Conservation (phyloP, 2,113 vertebrate genomes). For the Osmerus mordax region DNA sequence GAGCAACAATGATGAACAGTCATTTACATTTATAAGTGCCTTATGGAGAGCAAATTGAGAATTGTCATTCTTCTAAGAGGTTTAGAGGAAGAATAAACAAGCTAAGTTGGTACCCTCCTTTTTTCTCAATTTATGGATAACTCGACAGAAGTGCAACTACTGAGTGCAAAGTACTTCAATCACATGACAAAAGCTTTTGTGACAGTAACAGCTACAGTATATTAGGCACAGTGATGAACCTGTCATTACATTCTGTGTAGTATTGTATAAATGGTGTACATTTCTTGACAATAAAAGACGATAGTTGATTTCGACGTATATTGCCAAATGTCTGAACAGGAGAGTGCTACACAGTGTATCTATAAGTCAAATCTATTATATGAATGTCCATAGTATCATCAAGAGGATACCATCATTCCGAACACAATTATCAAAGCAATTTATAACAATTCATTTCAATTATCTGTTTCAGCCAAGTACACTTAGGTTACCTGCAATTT, state of each 20-base stretch:
- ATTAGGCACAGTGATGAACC: too few species aligned
- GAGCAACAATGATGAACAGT: slow-evolving; percentile 35
- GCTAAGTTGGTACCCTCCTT: slow-evolving; percentile 36
- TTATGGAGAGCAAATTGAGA: slow-evolving; percentile 45
- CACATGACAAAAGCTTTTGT: not conserved
- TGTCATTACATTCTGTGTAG: too few species aligned
- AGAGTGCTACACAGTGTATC: not conserved
- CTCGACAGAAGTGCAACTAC: slow-evolving; percentile 3
- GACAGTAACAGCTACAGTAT: not conserved
- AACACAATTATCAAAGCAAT: slow-evolving; percentile 17
- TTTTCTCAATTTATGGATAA: slow-evolving; percentile 1
- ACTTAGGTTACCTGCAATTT: too few species aligned
- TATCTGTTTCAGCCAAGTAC: not conserved
- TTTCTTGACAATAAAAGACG: not conserved
- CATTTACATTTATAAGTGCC: slow-evolving; percentile 61
- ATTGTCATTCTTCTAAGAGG: slow-evolving; percentile 31
- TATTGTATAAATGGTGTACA: too few species aligned
- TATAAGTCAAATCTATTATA: not conserved
- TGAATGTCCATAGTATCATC: slow-evolving; percentile 6
- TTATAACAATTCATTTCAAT: slow-evolving; percentile 21
- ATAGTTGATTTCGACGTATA: not conserved
- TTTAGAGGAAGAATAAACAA: slow-evolving; percentile 51
- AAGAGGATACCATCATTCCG: slow-evolving; percentile 4
- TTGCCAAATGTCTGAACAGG: not conserved
- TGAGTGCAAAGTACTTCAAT: not conserved